Evolutionary conservation across 1,140 invertebrate genomes (phyloP).

Genomic region (Brachionus koreanus): DNA sequence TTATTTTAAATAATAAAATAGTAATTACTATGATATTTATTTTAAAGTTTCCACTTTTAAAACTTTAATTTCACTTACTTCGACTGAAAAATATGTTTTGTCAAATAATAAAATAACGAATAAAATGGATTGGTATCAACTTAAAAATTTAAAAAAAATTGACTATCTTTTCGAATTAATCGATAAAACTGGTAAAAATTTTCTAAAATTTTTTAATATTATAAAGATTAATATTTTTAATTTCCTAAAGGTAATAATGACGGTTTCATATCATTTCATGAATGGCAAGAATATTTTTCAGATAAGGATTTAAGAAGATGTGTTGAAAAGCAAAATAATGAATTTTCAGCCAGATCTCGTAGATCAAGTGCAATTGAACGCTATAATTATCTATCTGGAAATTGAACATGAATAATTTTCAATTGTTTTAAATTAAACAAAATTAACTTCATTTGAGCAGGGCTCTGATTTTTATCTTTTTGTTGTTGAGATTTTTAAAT

Average conservation of each 20-base stretch:
- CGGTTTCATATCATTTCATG: not conserved
- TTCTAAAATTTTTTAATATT: not conserved
- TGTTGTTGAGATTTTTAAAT: not conserved
- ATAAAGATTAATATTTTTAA: not conserved
- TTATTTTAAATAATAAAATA: not conserved
- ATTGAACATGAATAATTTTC: not conserved
- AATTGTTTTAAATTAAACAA: not conserved
- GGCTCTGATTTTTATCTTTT: conserved; percentile 8
- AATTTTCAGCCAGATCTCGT: not conserved
- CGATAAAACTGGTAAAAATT: not conserved
- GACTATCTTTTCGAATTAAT: not conserved
- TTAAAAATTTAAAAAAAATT: not conserved
- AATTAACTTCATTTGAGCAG: not conserved
- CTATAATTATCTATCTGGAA: not conserved
- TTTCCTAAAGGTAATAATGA: not conserved
- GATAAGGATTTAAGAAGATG: not conserved
- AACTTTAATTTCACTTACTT: not conserved
- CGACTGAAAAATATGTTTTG: not conserved
- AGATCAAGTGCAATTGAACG: not conserved
- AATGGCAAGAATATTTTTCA: not conserved
- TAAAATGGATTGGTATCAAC: not conserved
- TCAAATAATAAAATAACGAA: not conserved
- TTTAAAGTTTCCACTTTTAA: not conserved
- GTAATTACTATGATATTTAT: not conserved
- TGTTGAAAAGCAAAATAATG: not conserved